A percentile compares a stretch with the other conserved stretches of the same genome.
Evolutionary conservation across 2,888 invertebrate species (phyloP).

Genomic region (Epirrhoe tristata): DNA sequence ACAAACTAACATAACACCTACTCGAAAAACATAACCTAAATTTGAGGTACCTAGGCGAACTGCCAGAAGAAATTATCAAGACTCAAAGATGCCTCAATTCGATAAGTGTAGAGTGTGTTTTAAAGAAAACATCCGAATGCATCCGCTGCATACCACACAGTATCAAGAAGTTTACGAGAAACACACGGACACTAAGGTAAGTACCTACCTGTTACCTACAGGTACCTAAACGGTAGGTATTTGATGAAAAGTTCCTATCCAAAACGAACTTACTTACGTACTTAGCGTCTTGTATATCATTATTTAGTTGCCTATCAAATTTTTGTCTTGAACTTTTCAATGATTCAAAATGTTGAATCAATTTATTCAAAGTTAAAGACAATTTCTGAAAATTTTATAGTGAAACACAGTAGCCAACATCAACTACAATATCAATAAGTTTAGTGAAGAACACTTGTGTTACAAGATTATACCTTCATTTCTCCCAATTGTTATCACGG

Average conservation of each 20-base stretch:
- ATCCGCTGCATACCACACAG: neutral
- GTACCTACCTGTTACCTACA: conserved; percentile 7
- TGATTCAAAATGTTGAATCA: no score
- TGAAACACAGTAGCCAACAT: no score
- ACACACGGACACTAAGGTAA: conserved; percentile 4
- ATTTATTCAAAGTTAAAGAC: no score
- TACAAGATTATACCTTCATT: no score
- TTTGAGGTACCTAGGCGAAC: neutral
- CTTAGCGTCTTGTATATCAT: neutral
- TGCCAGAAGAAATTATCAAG: neutral
- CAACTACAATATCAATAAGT: no score
- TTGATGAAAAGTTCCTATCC: neutral
- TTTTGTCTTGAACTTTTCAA: no score
- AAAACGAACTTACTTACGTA: neutral
- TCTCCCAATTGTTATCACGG: no score
- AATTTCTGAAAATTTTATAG: no score
- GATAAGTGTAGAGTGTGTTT: conserved; percentile 9
- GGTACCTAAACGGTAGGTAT: neutral
- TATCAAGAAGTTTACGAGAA: conserved; percentile 16
- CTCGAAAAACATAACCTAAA: neutral
- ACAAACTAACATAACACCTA: no score
- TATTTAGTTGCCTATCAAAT: no score
- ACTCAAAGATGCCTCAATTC: conserved; percentile 8
- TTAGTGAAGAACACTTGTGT: no score
- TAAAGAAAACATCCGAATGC: conserved; percentile 1